phyloP scores from a whole-genome alignment of 2,888 invertebrate species.

The Nemotelus nigrinus region DNA sequence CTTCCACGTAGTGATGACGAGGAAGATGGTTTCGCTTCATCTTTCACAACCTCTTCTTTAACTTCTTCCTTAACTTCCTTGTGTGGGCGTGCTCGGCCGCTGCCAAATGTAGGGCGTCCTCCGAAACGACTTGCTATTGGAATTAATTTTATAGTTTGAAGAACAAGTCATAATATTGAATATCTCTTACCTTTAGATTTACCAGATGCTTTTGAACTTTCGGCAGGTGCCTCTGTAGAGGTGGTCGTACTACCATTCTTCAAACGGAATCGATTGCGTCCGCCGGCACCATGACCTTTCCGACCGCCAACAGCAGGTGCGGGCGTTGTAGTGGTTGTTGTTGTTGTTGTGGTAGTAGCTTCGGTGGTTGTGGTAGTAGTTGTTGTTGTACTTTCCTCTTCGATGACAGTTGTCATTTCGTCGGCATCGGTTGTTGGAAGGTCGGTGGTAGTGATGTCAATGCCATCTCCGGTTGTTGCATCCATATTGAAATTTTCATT shows the following conservation, averaged over 20 bases:
- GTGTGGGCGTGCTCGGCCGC: slow-evolving; percentile 57
- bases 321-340: slow-evolving; percentile 65
- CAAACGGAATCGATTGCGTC: slow-evolving; percentile 62
- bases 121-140: slow-evolving; percentile 60
- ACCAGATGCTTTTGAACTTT: slow-evolving; percentile 59
- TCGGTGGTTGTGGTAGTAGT: slow-evolving; percentile 67
- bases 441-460: slow-evolving; percentile 58
- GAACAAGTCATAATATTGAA: background rate
- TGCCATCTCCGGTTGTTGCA: slow-evolving; percentile 62
- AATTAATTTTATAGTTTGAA: slow-evolving; percentile 4
- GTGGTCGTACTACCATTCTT: slow-evolving; percentile 57
- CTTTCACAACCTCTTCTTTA: slow-evolving; percentile 59
- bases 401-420: slow-evolving; percentile 63
- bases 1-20: slow-evolving; percentile 57
- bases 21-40: slow-evolving; percentile 59
- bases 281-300: slow-evolving; percentile 56
- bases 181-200: slow-evolving; percentile 56
- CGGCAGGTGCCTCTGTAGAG: slow-evolving; percentile 65
- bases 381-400: slow-evolving; percentile 68
- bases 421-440: slow-evolving; percentile 53
- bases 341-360: slow-evolving; percentile 68
- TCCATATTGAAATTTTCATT: slow-evolving; percentile 71
- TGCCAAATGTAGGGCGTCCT: slow-evolving; percentile 62
- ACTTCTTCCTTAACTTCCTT: slow-evolving; percentile 56
- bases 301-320: slow-evolving; percentile 64